Percentiles rank a stretch among this genome's conserved stretches.
phyloP scores from a whole-genome alignment of 1,140 invertebrate species.

The Drosophila rhopaloa region DNA sequence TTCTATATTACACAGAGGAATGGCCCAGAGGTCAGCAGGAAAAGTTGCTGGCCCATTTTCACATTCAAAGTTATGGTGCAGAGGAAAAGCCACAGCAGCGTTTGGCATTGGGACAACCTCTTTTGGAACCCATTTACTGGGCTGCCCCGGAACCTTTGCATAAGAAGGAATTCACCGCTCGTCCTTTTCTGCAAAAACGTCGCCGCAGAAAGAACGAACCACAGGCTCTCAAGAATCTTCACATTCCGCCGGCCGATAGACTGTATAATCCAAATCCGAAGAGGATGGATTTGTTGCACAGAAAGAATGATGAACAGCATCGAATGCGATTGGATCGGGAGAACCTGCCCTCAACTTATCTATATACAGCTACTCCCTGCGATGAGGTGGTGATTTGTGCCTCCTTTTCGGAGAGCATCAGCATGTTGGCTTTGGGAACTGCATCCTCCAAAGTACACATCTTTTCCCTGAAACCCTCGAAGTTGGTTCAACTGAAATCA shows the following conservation, averaged over 20 bases:
- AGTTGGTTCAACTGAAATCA: constrained; percentile 44
- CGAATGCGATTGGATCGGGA: constrained; percentile 29
- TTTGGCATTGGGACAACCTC: background rate
- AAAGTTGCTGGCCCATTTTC: constrained; percentile 29
- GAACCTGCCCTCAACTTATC: constrained; percentile 40
- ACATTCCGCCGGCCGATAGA: constrained; percentile 23
- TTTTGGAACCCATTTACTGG: constrained; percentile 20
- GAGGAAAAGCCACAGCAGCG: constrained; percentile 2
- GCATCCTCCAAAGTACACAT: constrained; percentile 22
- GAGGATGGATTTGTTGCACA: constrained; percentile 37
- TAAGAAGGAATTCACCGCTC: constrained; percentile 4
- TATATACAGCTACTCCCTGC: constrained; percentile 25
- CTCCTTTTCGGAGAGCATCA: constrained; percentile 37
- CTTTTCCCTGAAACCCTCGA: constrained; percentile 45
- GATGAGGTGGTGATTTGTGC: constrained; percentile 50
- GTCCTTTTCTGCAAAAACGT: background rate
- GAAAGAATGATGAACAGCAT: constrained; percentile 45
- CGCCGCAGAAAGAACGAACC: constrained; percentile 29
- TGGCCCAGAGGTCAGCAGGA: constrained; percentile 29
- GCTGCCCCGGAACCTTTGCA: constrained; percentile 1
- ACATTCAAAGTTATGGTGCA: background rate
- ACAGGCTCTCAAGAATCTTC: background rate
- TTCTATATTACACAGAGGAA: background rate
- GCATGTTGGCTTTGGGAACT: constrained; percentile 54
- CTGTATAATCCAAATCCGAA: constrained; percentile 32